Evolutionary conservation across 1,140 invertebrate species (phyloP).

Genomic region (Helicoverpa zea): DNA sequence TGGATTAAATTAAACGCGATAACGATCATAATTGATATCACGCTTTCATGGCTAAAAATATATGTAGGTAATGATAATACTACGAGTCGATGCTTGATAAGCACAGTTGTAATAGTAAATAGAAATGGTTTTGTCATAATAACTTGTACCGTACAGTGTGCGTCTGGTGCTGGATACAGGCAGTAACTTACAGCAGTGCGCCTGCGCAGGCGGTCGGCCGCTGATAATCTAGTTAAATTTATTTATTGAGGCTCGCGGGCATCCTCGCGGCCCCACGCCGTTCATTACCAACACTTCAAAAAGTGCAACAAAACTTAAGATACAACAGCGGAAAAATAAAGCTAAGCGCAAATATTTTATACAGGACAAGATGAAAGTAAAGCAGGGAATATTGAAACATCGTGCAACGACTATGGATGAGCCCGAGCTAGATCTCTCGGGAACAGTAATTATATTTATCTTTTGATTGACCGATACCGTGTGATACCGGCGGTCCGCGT

Average conservation of each 20-base stretch:
- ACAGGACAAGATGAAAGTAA: neutral
- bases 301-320: conserved; percentile 28
- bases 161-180: neutral
- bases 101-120: no score
- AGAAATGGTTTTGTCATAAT: neutral
- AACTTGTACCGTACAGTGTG: neutral
- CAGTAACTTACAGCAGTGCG: conserved; percentile 47
- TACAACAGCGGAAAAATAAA: conserved; percentile 2
- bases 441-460: conserved; percentile 4
- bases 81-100: no score
- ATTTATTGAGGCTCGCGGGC: conserved; percentile 71
- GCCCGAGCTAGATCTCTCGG: neutral
- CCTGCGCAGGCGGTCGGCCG: conserved; percentile 56
- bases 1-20: neutral
- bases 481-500: conserved; percentile 1
- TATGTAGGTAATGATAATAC: no score
- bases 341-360: neutral
- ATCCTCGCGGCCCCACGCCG: conserved; percentile 53
- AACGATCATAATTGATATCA: no score
- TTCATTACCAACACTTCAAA: conserved; percentile 48
- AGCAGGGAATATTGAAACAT: neutral
- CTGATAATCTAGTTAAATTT: conserved; percentile 83
- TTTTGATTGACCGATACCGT: neutral
- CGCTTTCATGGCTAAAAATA: no score
- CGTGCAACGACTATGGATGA: neutral